Percentiles rank a stretch among this genome's conserved stretches.
phyloP scores from a whole-genome alignment of 2,113 vertebrate genomes.

The Stigmatopora argus region DNA sequence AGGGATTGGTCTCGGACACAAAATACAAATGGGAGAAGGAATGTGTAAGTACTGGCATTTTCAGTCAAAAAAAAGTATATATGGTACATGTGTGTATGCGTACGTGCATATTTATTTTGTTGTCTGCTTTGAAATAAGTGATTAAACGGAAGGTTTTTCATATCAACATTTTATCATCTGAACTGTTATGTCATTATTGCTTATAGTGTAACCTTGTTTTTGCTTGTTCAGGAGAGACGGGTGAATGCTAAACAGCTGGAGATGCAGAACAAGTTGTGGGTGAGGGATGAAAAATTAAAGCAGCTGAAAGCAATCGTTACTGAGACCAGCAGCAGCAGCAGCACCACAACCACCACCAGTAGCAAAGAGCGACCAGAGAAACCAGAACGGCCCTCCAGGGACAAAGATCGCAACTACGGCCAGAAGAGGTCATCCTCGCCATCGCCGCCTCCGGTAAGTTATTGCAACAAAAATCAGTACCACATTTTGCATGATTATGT shows the following conservation, averaged over 20 bases:
- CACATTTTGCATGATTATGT: neutral
- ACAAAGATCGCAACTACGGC: slow-evolving; percentile 67
- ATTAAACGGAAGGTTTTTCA: no score
- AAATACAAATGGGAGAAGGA: slow-evolving; percentile 93
- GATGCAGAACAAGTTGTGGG: slow-evolving; percentile 99
- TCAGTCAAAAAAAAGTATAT: neutral
- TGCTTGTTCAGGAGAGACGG: slow-evolving; percentile 76
- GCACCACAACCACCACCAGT: neutral
- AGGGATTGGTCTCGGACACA: slow-evolving; percentile 84
- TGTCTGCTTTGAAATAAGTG: no score
- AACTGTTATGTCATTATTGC: no score
- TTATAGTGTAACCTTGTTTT: neutral
- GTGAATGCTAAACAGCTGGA: slow-evolving; percentile 95
- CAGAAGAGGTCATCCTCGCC: slow-evolving; percentile 79
- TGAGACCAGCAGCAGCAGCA: slow-evolving; percentile 64
- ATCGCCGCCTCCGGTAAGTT: slow-evolving; percentile 73
- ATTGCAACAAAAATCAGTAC: neutral
- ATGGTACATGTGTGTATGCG: no score
- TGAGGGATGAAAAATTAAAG: slow-evolving; percentile 97
- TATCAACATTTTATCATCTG: no score
- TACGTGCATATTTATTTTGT: no score
- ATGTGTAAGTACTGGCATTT: slow-evolving; percentile 78
- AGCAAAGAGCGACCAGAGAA: slow-evolving; percentile 64
- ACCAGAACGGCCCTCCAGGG: slow-evolving; percentile 75
- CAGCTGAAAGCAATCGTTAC: slow-evolving; percentile 96